phyloP scores from a whole-genome alignment of 2,888 invertebrate species.

The Acrocyrtus sp. region DNA sequence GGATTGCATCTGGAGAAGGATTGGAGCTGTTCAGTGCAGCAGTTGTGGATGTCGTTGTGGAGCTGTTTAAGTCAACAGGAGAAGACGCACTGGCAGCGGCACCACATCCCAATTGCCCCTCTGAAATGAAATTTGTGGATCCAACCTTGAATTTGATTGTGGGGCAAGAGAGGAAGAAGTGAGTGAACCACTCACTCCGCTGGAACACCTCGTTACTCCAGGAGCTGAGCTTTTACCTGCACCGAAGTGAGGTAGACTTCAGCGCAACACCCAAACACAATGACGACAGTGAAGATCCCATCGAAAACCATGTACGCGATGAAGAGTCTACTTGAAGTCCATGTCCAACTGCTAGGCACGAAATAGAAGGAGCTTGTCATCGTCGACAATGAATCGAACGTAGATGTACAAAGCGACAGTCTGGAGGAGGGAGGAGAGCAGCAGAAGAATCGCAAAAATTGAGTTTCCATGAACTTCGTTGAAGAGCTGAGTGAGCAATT shows the following conservation, averaged over 20 bases:
- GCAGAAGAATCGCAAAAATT: conserved; percentile 31
- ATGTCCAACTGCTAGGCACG: conserved; percentile 39
- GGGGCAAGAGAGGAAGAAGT: conserved; percentile 36
- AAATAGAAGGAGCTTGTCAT: conserved; percentile 34
- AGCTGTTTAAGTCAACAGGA: too few species aligned
- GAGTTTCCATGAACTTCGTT: conserved; percentile 43
- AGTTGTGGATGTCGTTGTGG: too few species aligned
- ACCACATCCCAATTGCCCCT: conserved; percentile 26
- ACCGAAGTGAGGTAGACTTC: conserved; percentile 42
- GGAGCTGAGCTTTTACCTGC: conserved; percentile 41
- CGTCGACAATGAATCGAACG: conserved; percentile 26
- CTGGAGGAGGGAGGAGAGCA: conserved; percentile 29
- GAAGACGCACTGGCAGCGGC: background rate
- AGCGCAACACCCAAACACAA: conserved; percentile 38
- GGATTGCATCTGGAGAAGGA: too few species aligned
- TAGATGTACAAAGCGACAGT: conserved; percentile 32
- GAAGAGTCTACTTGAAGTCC: conserved; percentile 38
- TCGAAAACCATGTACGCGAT: conserved; percentile 38
- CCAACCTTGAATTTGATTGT: conserved; percentile 38
- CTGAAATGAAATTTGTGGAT: conserved; percentile 39
- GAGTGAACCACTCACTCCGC: conserved; percentile 37
- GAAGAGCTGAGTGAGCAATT: conserved; percentile 40
- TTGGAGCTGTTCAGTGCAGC: too few species aligned
- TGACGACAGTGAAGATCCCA: conserved; percentile 34
- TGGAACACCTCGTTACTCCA: conserved; percentile 32